phyloP scores from a whole-genome alignment of 2,113 vertebrate species.

The Dissostichus mawsoni region DNA sequence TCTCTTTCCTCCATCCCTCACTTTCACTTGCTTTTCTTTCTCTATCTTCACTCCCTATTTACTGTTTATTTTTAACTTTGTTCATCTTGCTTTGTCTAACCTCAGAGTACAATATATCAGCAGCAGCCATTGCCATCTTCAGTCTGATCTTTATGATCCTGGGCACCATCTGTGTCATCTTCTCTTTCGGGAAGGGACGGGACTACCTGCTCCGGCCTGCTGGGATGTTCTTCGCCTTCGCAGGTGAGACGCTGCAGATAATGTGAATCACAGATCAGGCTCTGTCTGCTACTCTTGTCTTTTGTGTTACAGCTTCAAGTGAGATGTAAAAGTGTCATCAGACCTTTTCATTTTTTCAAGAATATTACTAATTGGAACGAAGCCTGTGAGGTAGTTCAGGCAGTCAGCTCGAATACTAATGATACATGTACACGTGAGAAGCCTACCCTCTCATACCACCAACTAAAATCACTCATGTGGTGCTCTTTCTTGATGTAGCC shows the following conservation, averaged over 20 bases:
- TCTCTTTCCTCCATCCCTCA: neutral
- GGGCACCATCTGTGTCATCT: conserved; percentile 88
- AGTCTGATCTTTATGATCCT: conserved; percentile 91
- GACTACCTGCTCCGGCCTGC: conserved; percentile 96
- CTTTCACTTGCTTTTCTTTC: too few relatives aligned
- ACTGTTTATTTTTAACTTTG: neutral
- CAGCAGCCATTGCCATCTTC: conserved; percentile 96
- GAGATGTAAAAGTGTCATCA: conserved; percentile 1
- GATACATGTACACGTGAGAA: too few relatives aligned
- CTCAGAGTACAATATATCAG: conserved; percentile 97
- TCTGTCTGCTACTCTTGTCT: neutral
- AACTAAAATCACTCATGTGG: too few relatives aligned
- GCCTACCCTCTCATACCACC: too few relatives aligned
- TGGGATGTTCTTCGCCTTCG: conserved; percentile 95
- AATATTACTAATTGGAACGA: neutral
- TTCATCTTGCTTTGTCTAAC: neutral
- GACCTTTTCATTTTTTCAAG: neutral
- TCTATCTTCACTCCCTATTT: neutral
- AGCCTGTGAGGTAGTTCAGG: too few relatives aligned
- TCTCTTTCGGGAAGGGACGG: conserved; percentile 90
- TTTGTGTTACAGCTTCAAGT: conserved; percentile 5
- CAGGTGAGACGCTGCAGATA: conserved; percentile 83
- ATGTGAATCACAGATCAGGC: neutral
- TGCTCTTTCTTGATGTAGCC: neutral
- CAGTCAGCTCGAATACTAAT: too few relatives aligned